Evolutionary conservation across 2,113 vertebrate species (phyloP).

Genomic region (Sphyrna mokarran): DNA sequence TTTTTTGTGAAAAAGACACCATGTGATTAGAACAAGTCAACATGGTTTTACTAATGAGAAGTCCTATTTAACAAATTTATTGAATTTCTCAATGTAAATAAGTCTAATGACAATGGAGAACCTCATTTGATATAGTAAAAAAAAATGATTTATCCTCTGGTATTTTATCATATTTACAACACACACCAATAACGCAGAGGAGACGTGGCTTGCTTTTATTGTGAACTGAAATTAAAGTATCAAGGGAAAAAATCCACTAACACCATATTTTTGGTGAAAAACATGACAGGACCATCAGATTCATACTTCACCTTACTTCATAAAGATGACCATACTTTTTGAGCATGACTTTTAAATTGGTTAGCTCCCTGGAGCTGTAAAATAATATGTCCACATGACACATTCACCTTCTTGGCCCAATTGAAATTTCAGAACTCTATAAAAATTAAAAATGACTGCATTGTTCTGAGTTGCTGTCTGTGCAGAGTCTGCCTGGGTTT

Average conservation of each 20-base stretch:
- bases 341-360: background rate
- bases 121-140: background rate
- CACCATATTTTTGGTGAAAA: background rate
- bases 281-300: background rate
- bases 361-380: background rate
- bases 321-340: background rate
- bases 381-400: background rate
- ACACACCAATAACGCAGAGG: background rate
- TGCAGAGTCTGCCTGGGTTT: too few relatives aligned
- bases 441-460: background rate
- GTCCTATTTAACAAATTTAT: too few relatives aligned
- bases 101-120: background rate
- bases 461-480: background rate
- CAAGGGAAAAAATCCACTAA: background rate
- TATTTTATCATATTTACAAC: background rate
- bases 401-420: background rate
- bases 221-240: background rate
- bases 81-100: background rate
- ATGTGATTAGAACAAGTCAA: too few relatives aligned
- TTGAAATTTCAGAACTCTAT: background rate
- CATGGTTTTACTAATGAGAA: too few relatives aligned
- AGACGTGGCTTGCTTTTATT: background rate
- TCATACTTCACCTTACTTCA: background rate
- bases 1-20: too few relatives aligned
- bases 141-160: background rate